Evolutionary conservation across 2,113 vertebrate genomes (phyloP).

Genomic region (Ochotona curzoniae): DNA sequence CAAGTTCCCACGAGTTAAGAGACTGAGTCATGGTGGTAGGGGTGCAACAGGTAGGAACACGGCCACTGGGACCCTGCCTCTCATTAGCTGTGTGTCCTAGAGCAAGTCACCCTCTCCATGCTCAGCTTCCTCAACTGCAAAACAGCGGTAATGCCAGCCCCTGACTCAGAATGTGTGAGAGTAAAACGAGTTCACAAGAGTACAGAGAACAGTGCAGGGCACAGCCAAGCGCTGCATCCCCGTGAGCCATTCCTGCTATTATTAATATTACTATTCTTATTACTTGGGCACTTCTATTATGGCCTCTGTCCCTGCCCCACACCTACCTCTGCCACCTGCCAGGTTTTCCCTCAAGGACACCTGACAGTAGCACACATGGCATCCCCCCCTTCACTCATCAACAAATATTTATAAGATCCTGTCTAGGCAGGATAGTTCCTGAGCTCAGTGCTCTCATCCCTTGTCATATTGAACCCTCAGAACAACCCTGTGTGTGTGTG

Average conservation of each 20-base stretch:
- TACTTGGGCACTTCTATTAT: not conserved
- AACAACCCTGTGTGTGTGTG: not conserved
- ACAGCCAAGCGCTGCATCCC: not conserved
- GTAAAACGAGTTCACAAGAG: not conserved
- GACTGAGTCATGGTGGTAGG: accelerated
- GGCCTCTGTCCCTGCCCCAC: not conserved
- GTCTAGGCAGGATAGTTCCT: no score
- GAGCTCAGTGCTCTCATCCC: no score
- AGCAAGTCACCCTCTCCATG: not conserved
- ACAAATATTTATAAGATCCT: no score
- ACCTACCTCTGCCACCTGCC: not conserved
- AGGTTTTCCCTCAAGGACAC: not conserved
- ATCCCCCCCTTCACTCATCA: no score
- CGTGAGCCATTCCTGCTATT: not conserved
- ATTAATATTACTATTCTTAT: not conserved
- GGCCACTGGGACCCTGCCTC: not conserved
- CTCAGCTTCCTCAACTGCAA: not conserved
- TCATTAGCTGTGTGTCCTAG: not conserved
- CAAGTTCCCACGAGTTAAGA: not conserved
- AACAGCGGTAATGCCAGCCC: not conserved
- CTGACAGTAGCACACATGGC: not conserved
- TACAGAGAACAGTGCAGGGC: accelerated
- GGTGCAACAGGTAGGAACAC: not conserved
- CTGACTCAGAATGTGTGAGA: not conserved
- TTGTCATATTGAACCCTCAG: not conserved